Conservation (phyloP, 2,888 invertebrate genomes). For the Crioceris asparagi region DNA sequence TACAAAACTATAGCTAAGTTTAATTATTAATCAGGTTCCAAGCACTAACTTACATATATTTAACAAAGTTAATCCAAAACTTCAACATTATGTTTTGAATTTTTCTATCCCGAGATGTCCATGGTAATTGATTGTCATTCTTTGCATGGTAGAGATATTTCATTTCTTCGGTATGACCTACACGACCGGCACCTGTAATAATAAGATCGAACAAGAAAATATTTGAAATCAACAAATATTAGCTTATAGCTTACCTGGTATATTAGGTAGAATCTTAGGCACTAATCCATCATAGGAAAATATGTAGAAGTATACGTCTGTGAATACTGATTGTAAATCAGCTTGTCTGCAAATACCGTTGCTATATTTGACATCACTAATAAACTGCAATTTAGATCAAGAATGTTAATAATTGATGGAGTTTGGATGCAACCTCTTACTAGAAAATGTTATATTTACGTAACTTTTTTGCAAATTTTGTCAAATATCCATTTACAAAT, state of each 20-base stretch:
- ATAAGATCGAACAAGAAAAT: not conserved
- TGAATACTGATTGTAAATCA: slow-evolving; percentile 16
- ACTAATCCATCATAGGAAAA: slow-evolving; percentile 19
- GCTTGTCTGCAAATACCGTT: slow-evolving; percentile 16
- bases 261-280: no score
- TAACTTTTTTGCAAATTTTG: no score
- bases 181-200: not conserved
- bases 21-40: no score
- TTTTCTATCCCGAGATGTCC: not conserved
- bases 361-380: not conserved
- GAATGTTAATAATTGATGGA: no score
- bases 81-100: not conserved
- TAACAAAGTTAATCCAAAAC: not conserved
- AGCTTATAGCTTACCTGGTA: no score
- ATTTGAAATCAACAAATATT: no score
- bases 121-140: not conserved
- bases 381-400: not conserved
- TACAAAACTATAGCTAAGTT: no score
- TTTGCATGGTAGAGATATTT: not conserved
- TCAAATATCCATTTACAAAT: no score
- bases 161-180: not conserved
- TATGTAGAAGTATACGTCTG: slow-evolving; percentile 20
- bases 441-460: no score
- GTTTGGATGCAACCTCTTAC: no score
- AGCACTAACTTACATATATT: slow-evolving; percentile 1